Percentiles rank a stretch among this genome's conserved stretches.
These are phyloP conservation scores for Cactoblastis cactorum DNA, from an alignment of 2,888 invertebrate genomes.

Conservation along the genomic window DNA sequence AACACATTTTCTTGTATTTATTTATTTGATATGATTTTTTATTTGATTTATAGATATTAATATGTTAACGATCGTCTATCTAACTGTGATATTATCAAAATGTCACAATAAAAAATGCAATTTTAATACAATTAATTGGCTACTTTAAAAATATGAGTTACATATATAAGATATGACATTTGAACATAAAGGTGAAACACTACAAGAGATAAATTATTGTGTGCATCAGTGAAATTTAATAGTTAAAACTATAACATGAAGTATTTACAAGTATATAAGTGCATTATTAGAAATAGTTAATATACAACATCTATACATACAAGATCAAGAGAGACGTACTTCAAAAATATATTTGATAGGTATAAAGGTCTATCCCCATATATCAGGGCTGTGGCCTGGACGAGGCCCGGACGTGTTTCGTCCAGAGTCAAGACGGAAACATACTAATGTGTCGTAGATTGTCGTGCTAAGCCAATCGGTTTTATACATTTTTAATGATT, in stretches of 20 bases:
- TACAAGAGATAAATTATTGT: background rate
- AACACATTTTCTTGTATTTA: background rate
- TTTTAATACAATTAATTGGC: background rate
- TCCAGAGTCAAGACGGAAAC: no score
- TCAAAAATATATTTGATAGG: background rate
- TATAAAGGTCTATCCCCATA: no score
- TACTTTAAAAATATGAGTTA: background rate
- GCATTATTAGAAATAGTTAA: slow-evolving; percentile 12
- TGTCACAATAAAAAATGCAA: background rate
- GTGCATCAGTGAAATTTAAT: slow-evolving; percentile 7
- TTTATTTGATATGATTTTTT: background rate
- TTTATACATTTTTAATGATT: no score
- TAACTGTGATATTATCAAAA: background rate
- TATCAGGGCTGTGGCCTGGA: no score
- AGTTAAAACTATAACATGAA: background rate
- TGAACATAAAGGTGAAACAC: background rate
- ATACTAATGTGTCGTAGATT: no score
- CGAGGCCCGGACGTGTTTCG: no score
- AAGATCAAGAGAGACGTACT: background rate
- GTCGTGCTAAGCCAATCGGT: no score
- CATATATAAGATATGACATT: no score
- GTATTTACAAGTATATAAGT: slow-evolving; percentile 15
- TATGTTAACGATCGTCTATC: background rate
- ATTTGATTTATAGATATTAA: background rate
- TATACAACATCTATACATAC: slow-evolving; percentile 1